Conservation (phyloP, 1,140 invertebrate species). For the Acromyrmex echinatior region DNA sequence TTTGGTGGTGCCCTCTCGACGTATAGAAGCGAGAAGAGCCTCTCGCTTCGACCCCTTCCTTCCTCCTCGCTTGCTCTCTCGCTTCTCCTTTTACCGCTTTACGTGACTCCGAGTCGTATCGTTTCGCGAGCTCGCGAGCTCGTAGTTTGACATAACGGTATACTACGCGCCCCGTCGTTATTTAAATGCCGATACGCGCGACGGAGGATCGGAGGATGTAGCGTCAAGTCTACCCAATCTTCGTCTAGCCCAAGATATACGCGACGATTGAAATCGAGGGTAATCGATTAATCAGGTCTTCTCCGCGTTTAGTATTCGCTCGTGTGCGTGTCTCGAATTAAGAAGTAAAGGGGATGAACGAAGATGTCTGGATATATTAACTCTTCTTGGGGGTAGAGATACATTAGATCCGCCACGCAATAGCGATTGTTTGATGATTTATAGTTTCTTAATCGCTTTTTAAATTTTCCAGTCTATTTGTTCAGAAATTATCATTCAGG, state of each 20-base stretch:
- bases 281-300: not conserved
- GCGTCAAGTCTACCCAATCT: not conserved
- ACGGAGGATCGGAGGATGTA: not conserved
- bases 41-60: constrained; percentile 48
- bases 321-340: not conserved
- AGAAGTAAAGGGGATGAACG: constrained; percentile 11
- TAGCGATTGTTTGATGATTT: constrained; percentile 41
- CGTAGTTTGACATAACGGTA: constrained; percentile 74
- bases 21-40: constrained; percentile 50
- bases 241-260: not conserved
- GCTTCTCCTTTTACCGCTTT: constrained; percentile 44
- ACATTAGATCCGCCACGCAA: constrained; percentile 20
- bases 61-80: constrained; percentile 4
- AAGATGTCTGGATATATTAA: constrained; percentile 24
- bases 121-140: constrained; percentile 46
- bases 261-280: not conserved
- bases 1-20: constrained; percentile 67
- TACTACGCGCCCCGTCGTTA: constrained; percentile 66
- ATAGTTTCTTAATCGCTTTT: constrained; percentile 40
- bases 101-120: constrained; percentile 73
- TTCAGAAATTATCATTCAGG: not conserved
- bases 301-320: not conserved
- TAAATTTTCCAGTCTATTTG: constrained; percentile 33
- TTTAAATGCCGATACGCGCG: constrained; percentile 73
- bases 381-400: not conserved